A percentile compares a stretch with the other conserved stretches of the same genome.
These are phyloP conservation scores for Lamprologus speciosus DNA, from an alignment of 2,113 vertebrate genomes.

Conservation along the genomic window DNA sequence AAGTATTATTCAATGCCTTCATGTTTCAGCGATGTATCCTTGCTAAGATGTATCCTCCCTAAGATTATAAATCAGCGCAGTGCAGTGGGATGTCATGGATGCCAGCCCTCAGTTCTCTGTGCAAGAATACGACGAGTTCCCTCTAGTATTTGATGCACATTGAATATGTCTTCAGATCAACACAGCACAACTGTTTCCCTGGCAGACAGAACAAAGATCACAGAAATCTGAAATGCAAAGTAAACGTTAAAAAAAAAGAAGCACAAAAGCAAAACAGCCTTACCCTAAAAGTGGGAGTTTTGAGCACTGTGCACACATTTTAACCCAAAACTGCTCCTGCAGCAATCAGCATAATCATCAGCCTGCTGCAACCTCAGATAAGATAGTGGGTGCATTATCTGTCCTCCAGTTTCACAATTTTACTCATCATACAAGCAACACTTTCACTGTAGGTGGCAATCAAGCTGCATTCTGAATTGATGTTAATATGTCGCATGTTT, in stretches of 20 bases:
- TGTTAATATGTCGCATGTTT: not conserved
- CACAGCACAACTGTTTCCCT: conserved; percentile 13
- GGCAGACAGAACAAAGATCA: conserved; percentile 20
- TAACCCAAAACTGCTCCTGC: not conserved
- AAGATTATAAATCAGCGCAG: conserved; percentile 54
- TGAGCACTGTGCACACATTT: not conserved
- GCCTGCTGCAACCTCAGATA: not conserved
- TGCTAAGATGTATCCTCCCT: conserved; percentile 26
- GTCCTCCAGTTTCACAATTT: not conserved
- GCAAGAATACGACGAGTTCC: conserved; percentile 19
- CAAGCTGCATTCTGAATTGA: not conserved
- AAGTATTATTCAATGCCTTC: conserved; percentile 49
- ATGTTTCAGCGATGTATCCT: conserved; percentile 43
- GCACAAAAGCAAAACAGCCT: not conserved
- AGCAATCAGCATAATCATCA: conserved; percentile 10
- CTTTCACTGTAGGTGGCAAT: not conserved
- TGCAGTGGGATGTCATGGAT: conserved; percentile 30
- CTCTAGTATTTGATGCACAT: conserved; percentile 39
- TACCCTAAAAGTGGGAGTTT: not conserved
- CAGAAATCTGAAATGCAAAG: conserved; percentile 37
- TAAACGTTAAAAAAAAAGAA: not conserved
- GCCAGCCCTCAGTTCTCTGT: conserved; percentile 36
- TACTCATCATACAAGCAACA: not conserved
- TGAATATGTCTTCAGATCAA: conserved; percentile 23
- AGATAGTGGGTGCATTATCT: not conserved